Conservation (phyloP, 2,888 invertebrate genomes). For the Leptinotarsa rubiginosa region DNA sequence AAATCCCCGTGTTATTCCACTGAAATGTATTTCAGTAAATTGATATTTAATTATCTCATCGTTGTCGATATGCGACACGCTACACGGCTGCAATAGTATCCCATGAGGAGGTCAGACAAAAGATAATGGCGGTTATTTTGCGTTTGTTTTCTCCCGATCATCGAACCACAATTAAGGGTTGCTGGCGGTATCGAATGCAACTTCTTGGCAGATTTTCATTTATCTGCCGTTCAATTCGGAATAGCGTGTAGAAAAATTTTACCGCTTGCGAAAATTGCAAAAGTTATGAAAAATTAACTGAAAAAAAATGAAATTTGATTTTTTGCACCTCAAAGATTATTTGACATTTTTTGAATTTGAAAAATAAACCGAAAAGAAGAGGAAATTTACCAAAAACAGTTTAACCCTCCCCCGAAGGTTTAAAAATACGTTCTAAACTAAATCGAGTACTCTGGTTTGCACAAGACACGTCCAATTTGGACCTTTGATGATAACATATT, state of each 20-base stretch:
- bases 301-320: too few species aligned
- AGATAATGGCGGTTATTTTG: constrained; percentile 31
- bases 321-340: too few species aligned
- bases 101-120: constrained; percentile 33
- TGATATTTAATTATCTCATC: constrained; percentile 59
- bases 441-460: not conserved
- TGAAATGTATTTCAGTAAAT: constrained; percentile 61
- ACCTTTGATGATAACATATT: not conserved
- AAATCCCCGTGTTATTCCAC: constrained; percentile 58
- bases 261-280: too few species aligned
- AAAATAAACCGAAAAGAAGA: too few species aligned
- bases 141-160: constrained; percentile 33
- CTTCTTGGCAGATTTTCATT: not conserved
- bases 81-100: constrained; percentile 34
- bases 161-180: constrained; percentile 39
- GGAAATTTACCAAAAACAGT: too few species aligned
- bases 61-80: constrained; percentile 56
- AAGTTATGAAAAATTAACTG: too few species aligned
- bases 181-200: not conserved
- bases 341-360: too few species aligned
- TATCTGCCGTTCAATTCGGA: too few species aligned
- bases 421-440: not conserved
- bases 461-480: not conserved
- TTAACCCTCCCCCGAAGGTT: not conserved
- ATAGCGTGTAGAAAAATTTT: too few species aligned